Conservation (phyloP, 2,888 invertebrate species). For the Ennomos erosarius region DNA sequence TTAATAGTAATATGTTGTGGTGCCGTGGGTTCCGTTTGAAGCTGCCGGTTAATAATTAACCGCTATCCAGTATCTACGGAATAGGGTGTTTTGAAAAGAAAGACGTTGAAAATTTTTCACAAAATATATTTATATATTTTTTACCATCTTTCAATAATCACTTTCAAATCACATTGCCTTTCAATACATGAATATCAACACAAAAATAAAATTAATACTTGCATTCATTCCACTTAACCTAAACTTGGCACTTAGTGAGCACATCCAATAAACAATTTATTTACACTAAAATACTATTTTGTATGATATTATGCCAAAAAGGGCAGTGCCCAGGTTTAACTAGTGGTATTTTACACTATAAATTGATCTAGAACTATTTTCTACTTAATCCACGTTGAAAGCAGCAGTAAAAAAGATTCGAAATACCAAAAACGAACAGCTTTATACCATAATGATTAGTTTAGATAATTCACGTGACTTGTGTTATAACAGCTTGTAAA, state of each 20-base stretch:
- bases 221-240: slow-evolving; percentile 69
- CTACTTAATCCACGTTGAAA: no score
- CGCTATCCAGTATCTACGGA: no score
- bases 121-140: slow-evolving; percentile 68
- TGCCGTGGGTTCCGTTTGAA: no score
- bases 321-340: slow-evolving; percentile 20
- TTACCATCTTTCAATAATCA: slow-evolving; percentile 60
- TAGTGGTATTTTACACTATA: slow-evolving; percentile 5
- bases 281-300: slow-evolving; percentile 47
- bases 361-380: no score
- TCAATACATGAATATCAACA: slow-evolving; percentile 43
- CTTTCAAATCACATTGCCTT: slow-evolving; percentile 67
- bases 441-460: no score
- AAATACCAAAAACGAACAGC: no score
- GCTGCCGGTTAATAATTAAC: no score
- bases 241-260: slow-evolving; percentile 81
- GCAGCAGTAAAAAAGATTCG: no score
- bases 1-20: no score
- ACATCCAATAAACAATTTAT: slow-evolving; percentile 63
- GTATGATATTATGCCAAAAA: slow-evolving; percentile 38
- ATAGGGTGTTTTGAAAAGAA: slow-evolving; percentile 13
- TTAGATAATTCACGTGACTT: no score
- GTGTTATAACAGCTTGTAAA: no score
- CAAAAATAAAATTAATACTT: slow-evolving; percentile 41
- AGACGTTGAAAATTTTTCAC: slow-evolving; percentile 39